Evolutionary conservation across 2,888 invertebrate species (phyloP), one percentile per base, ranked within the genome.

Genomic region (Heliconius cydno): DNA sequence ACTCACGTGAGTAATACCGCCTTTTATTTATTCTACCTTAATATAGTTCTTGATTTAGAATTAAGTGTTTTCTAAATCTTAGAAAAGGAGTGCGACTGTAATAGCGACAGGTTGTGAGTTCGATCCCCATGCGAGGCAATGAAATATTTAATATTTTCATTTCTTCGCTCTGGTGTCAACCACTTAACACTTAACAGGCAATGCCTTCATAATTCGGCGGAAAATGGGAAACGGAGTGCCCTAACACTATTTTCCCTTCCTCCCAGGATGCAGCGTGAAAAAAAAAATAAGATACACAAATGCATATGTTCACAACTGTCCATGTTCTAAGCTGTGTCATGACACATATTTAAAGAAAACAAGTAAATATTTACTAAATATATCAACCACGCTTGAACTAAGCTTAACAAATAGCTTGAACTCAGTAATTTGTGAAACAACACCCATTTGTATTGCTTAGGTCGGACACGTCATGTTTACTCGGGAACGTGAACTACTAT

Each of bases 1-100:
- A 81, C 81, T 81, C 73, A 34, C 68, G 68, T 74, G 52, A 76
- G 76, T 78, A 78, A 68, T 75, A 28, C 9, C 22, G 67, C 52
- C 60, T 22, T 81, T 80, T 67, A 65, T 68, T 78, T 75, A 25
- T 41, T 70, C n/a, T 60, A 65, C 25, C 38, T 13, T 74, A 15
- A 65, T 74, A 41, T 63, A 74, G 3, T 52, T 52, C 30, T 65
- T n/a, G 19, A 38, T 60, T 52, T 67, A 38, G 2, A 28, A 60
- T 60, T 57, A 25, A 10, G 3, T 72, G 12, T 57, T 65, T 15
- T 52, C 13, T 66, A 30, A 22, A 28, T 13, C 28, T 63, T n/a
- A 63, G 19, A 52, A 52, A 7, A 52, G 7, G 52, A 7, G 34
- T 34, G 30, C 34, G 34, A 6, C 34, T 34, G 30, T 34, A 30